Conservation (phyloP, 2,888 invertebrate genomes). For the Diarsia brunnea region DNA sequence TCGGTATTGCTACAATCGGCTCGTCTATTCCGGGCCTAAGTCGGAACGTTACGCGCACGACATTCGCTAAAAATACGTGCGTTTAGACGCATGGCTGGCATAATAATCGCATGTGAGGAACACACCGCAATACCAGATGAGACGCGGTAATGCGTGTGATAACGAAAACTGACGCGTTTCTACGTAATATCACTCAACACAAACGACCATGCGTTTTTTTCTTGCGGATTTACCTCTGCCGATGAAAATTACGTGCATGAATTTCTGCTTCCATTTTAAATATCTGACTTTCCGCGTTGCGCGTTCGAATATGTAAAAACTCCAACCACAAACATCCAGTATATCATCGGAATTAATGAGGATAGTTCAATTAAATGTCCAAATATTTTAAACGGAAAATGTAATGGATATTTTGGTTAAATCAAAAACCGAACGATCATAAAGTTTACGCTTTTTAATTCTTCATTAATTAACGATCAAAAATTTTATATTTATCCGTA, state of each 20-base stretch:
- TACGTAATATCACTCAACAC: conserved; percentile 44
- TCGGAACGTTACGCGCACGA: conserved; percentile 57
- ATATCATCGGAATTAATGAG: conserved; percentile 3
- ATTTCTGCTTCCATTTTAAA: neutral
- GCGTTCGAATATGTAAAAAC: neutral
- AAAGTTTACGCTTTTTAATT: conserved; percentile 39
- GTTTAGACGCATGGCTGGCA: conserved; percentile 63
- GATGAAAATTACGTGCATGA: neutral
- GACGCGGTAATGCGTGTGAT: conserved; percentile 52
- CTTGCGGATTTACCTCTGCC: conserved; percentile 10
- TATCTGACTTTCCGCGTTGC: neutral
- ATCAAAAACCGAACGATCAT: conserved; percentile 32
- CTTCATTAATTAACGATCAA: conserved; percentile 27
- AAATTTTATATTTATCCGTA: conserved; percentile 38
- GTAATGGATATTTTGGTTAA: conserved; percentile 17
- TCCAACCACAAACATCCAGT: neutral
- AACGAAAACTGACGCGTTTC: conserved; percentile 43
- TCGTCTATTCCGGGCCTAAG: conserved; percentile 61
- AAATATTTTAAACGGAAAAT: conserved; percentile 5
- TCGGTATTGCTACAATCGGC: conserved; percentile 39
- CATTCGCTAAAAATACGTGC: conserved; percentile 70
- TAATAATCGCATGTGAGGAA: conserved; percentile 64
- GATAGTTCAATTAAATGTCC: neutral
- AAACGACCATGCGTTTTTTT: conserved; percentile 26
- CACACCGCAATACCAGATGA: conserved; percentile 56